phyloP scores from a whole-genome alignment of 1,140 invertebrate species.

The Ericerus pela region DNA sequence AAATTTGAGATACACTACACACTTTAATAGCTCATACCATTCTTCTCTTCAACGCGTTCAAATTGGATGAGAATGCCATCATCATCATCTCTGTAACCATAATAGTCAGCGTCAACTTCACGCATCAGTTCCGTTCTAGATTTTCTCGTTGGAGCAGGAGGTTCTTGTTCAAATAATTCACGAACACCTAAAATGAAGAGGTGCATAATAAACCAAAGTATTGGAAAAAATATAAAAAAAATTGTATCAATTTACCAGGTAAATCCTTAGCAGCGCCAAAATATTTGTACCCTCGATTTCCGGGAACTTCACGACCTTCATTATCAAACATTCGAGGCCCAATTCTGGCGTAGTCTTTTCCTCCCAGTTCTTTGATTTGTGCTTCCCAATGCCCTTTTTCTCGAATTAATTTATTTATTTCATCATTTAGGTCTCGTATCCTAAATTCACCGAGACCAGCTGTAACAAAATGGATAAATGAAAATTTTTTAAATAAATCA shows the following conservation, averaged over 20 bases:
- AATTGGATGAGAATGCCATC: conserved; percentile 85
- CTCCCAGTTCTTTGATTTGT: conserved; percentile 87
- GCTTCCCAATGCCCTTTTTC: conserved; percentile 96
- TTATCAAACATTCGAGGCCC: conserved; percentile 90
- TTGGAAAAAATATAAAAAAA: neutral
- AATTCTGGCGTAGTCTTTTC: conserved; percentile 81
- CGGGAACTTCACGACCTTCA: conserved; percentile 92
- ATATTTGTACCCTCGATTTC: conserved; percentile 97
- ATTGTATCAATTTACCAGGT: conserved; percentile 43
- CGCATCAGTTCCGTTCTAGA: conserved; percentile 94
- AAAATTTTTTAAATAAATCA: conserved; percentile 2
- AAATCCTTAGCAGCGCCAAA: conserved; percentile 98
- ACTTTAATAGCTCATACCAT: conserved; percentile 34
- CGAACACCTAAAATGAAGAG: conserved; percentile 55
- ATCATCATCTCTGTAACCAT: conserved; percentile 96
- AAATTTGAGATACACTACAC: neutral
- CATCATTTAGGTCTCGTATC: conserved; percentile 95
- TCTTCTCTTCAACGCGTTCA: conserved; percentile 65
- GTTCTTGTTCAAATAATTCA: conserved; percentile 94
- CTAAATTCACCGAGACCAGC: conserved; percentile 96
- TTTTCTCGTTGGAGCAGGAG: conserved; percentile 71
- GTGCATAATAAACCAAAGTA: neutral
- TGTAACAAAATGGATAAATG: conserved; percentile 28
- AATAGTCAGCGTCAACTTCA: conserved; percentile 96
- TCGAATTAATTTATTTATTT: conserved; percentile 93